Base-by-base conservation (phyloP, 2,888 invertebrate genomes). In the Andricus curvator region DNA sequence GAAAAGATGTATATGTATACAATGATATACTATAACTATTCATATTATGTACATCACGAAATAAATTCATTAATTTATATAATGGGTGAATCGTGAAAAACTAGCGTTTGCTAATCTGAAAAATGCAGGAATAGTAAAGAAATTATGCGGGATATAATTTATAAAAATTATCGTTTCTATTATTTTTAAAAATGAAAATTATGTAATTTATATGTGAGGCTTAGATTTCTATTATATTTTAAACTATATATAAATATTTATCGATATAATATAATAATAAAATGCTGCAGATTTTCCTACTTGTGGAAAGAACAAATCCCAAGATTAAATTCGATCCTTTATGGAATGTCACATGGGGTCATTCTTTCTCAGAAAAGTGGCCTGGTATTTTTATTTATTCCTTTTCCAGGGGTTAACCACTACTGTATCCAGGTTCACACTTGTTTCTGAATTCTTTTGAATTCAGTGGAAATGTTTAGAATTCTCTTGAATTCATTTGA, bases 1-100 rank as follows among this genome's bases (percentile, higher is more conserved):
- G 77, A 80, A 83, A 82, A 80, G 77, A 82, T 85, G 84, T 85
- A 84, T 81, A 83, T 85, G 25, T 70, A 70, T 29, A 70, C 44
- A 51, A 11, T 68, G 77, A 79, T 78, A 84, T 68, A 44, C 77
- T 76, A 78, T 62, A 65, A 66, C 25, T 29, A 56, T 56, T 81
- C 68, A 80, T 79, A 29, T 29, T 64, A 29, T 6, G 29, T 17
- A 4, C 1, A 17, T 17, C 6, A 29, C 13, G 25, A 64, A 64
- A 64, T 29, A 29, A 64, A 64, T 60, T 22, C 56, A 22, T 11
- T 60, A 60, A 60, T 22, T 60, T 60, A 22, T 60, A 60, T 60
- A 60, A 29, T 64, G 13, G 22, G 29, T 17, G 29, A 17, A 25
- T 64, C 29, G 17, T 29, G 64, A 15, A 13, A 64, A 25, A 29